Conservation (phyloP, 2,797 vertebrate species). For the Streptopelia turtur region DNA sequence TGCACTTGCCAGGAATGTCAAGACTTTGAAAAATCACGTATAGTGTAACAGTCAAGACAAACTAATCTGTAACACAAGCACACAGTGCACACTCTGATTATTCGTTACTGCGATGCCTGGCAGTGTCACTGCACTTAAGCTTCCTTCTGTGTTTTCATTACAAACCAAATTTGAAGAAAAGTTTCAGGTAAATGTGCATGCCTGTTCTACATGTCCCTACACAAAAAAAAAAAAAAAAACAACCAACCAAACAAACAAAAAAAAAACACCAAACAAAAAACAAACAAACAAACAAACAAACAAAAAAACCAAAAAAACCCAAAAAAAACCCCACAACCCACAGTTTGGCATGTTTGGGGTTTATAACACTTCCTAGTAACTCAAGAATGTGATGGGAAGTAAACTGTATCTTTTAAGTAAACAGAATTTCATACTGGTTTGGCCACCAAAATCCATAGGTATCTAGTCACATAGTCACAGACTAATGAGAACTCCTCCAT, state of each 20-base stretch:
- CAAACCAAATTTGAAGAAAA: not conserved
- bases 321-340: too few relatives aligned
- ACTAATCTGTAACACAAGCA: slow-evolving; percentile 39
- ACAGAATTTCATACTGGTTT: not conserved
- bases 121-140: not conserved
- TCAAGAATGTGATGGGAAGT: not conserved
- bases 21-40: slow-evolving; percentile 54
- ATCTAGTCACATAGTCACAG: not conserved
- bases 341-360: not conserved
- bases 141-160: not conserved
- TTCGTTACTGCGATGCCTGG: not conserved
- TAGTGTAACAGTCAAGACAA: slow-evolving; percentile 37
- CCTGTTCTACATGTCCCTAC: not conserved
- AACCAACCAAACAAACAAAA: too few relatives aligned
- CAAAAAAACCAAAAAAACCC: too few relatives aligned
- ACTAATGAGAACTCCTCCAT: not conserved
- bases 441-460: not conserved
- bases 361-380: not conserved
- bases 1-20: slow-evolving; percentile 55
- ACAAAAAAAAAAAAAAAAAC: too few relatives aligned
- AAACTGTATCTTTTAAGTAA: not conserved
- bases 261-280: too few relatives aligned
- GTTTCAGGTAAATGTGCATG: not conserved
- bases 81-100: not conserved
- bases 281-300: too few relatives aligned